phyloP scores from a whole-genome alignment of 2,113 vertebrate genomes.

The Cyanoliseus patagonus region DNA sequence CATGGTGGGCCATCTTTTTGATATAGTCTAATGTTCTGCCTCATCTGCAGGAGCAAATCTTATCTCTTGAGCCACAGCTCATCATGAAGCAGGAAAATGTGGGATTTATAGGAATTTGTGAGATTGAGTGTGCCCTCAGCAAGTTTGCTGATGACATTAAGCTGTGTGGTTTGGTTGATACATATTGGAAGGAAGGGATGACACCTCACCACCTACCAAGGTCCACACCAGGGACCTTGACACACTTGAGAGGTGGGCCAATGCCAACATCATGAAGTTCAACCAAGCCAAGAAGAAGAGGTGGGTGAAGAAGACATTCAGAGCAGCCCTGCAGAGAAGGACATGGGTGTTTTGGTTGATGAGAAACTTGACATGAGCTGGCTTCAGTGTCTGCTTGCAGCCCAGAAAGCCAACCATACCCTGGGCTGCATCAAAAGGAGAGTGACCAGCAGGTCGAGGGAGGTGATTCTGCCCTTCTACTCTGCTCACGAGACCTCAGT shows the following conservation, averaged over 20 bases:
- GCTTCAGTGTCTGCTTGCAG: background rate
- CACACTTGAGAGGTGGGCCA: no score
- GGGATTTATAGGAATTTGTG: background rate
- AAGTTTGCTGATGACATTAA: background rate
- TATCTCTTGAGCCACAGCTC: background rate
- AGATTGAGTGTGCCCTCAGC: background rate
- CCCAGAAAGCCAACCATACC: background rate
- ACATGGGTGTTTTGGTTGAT: background rate
- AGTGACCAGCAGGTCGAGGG: background rate
- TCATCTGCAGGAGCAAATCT: background rate
- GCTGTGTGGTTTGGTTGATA: background rate
- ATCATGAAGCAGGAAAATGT: background rate
- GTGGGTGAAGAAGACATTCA: background rate
- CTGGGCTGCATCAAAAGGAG: background rate
- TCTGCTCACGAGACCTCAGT: background rate
- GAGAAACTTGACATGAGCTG: rapidly evolving
- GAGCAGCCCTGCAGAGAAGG: background rate
- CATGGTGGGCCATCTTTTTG: background rate
- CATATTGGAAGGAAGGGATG: background rate
- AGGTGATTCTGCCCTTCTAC: background rate
- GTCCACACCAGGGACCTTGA: background rate
- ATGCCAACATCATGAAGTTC: background rate
- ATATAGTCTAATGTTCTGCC: background rate
- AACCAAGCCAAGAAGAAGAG: background rate
- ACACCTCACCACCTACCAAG: background rate